Evolutionary conservation across 2,113 vertebrate genomes (phyloP), one percentile per base, ranked within the genome.

Genomic region (Miniopterus natalensis): DNA sequence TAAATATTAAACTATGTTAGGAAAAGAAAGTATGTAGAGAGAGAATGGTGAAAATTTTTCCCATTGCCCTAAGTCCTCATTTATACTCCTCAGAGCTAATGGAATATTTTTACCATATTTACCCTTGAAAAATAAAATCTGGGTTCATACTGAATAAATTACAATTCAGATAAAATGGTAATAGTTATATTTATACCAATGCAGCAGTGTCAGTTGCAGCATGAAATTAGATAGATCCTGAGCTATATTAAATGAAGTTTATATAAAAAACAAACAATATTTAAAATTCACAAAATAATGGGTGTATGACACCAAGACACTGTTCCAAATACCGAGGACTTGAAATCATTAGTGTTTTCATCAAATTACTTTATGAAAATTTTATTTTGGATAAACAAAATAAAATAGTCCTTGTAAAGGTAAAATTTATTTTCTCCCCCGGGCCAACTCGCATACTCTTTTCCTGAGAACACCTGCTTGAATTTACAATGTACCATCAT

Each of bases 371-470:
- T 91, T 27, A 25, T 80, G 36, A 36, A 27, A 15, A 29, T 47
- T 83, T 91, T 90, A 90, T 90, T 45, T 49, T 73, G 15, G 40
- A 29, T 89, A 25, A 78, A 78, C 78, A 53, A 78, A 36, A 51
- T 42, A 14, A 51, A 51, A 51, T 51, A 51, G 10, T 66, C 53
- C 15, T 4, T 40, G 21, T 36, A 31, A 55, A 42, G 61, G 17
- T 53, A 25, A 78, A 79, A 11, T 66, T 78, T 12, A 11, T 66
- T 61, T n/a, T 14, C 23, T 40, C 47, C 17, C 14, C 21, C 5
- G 36, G 21, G 15, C 45, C 12, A 55, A 55, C 17, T 42, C 36
- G 36, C 36, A 36, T 36, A 36, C 36, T 36, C 36, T 36, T 36
- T 36, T 36, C 36, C 36, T 36, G 23, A 51, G 31, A 55, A 79